Evolutionary conservation across 1,140 invertebrate species (phyloP).

Genomic region (Heliconius himera): DNA sequence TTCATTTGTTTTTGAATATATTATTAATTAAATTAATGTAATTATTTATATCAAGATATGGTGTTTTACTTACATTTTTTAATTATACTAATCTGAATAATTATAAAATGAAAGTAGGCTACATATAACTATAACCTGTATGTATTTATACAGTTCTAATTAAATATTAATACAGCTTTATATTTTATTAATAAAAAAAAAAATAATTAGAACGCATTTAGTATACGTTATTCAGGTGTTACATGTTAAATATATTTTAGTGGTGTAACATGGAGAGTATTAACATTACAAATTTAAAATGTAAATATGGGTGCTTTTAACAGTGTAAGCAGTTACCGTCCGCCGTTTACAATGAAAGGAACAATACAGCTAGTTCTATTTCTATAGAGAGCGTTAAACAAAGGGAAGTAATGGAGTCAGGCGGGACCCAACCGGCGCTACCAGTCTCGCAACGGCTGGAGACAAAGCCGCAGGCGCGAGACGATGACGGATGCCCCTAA

Average conservation of each 20-base stretch:
- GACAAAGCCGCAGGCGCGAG: conserved; percentile 56
- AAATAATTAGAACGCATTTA: not conserved
- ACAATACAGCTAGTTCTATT: conserved; percentile 27
- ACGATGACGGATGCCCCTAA: conserved; percentile 62
- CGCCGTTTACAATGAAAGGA: conserved; percentile 10
- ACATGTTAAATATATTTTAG: not conserved
- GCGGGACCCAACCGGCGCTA: conserved; percentile 56
- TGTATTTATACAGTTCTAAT: not conserved
- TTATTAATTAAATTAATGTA: conserved; percentile 35
- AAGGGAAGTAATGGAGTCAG: conserved; percentile 59
- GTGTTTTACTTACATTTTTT: not conserved
- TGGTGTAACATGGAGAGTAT: not conserved
- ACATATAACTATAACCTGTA: not conserved
- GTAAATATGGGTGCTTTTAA: conserved; percentile 13
- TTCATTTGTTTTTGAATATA: conserved; percentile 41
- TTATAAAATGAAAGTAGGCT: not conserved
- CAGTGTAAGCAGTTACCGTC: not conserved
- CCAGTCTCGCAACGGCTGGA: conserved; percentile 54
- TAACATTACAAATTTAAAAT: not conserved
- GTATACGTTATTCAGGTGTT: not conserved
- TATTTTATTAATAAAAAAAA: not conserved
- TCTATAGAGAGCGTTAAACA: conserved; percentile 38
- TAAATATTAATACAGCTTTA: not conserved
- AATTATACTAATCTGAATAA: not conserved
- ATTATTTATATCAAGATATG: not conserved